phyloP scores from a whole-genome alignment of 2,888 invertebrate genomes.

The Colostygia pectinataria region DNA sequence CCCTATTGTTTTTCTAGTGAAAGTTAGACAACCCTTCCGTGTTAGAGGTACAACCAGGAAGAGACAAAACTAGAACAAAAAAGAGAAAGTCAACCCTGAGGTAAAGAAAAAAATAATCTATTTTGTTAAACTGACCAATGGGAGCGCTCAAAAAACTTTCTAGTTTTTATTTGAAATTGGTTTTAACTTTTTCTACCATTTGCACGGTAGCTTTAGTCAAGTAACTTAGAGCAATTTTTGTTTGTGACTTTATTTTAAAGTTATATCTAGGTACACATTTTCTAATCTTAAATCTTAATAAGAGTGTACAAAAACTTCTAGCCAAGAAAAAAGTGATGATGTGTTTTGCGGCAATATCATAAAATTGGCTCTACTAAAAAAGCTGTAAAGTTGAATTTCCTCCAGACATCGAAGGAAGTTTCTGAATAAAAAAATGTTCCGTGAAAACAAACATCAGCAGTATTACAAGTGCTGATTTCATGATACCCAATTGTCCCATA shows the following conservation, averaged over 20 bases:
- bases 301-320: neutral
- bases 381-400: slow-evolving; percentile 23
- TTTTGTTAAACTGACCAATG: slow-evolving; percentile 66
- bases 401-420: slow-evolving; percentile 21
- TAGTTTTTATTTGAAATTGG: slow-evolving; percentile 67
- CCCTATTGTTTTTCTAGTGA: slow-evolving; percentile 69
- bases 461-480: slow-evolving; percentile 33
- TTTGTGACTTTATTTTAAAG: neutral
- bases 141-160: slow-evolving; percentile 63
- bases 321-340: slow-evolving; percentile 18
- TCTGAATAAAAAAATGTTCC: slow-evolving; percentile 22
- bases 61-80: slow-evolving; percentile 76
- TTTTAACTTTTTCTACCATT: slow-evolving; percentile 57
- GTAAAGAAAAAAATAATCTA: slow-evolving; percentile 56
- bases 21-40: slow-evolving; percentile 75
- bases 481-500: slow-evolving; percentile 37
- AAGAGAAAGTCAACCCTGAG: slow-evolving; percentile 73
- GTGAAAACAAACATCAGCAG: slow-evolving; percentile 32
- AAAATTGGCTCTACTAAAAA: slow-evolving; percentile 23
- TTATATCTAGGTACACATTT: too few relatives aligned
- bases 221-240: slow-evolving; percentile 19
- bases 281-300: too few relatives aligned
- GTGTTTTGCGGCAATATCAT: slow-evolving; percentile 14
- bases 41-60: slow-evolving; percentile 68
- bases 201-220: slow-evolving; percentile 60